A percentile compares a stretch with the other conserved stretches of the same genome.
Evolutionary conservation across 2,888 invertebrate species (phyloP).

Genomic region (Serrognathus titanus): DNA sequence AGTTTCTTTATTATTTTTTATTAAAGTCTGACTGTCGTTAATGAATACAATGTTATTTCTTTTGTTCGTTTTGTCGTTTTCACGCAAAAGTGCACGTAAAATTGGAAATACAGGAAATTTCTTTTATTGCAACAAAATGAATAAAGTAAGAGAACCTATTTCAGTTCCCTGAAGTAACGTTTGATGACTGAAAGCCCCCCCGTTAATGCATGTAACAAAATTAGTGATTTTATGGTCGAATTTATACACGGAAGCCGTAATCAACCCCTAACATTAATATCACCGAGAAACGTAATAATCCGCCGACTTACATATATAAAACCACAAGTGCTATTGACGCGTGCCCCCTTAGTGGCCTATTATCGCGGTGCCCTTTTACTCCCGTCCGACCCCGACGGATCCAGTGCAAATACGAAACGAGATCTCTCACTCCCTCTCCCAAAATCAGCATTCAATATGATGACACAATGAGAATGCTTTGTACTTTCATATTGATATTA

Average conservation of each 20-base stretch:
- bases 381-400: slow-evolving; percentile 12
- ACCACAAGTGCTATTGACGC: slow-evolving; percentile 30
- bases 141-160: too few relatives aligned
- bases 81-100: too few relatives aligned
- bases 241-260: neutral
- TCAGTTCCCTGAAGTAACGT: too few relatives aligned
- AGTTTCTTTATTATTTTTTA: too few relatives aligned
- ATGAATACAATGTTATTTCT: too few relatives aligned
- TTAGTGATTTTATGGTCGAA: too few relatives aligned
- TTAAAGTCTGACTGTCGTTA: too few relatives aligned
- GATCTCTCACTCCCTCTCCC: slow-evolving; percentile 21
- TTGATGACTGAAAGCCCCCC: too few relatives aligned
- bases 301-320: slow-evolving; percentile 1
- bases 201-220: too few relatives aligned
- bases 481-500: slow-evolving; percentile 16
- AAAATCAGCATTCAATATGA: slow-evolving; percentile 26
- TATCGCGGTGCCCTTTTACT: slow-evolving; percentile 26
- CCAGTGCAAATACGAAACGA: slow-evolving; percentile 20
- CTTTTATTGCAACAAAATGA: too few relatives aligned
- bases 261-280: neutral
- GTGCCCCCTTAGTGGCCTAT: slow-evolving; percentile 28
- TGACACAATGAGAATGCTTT: slow-evolving; percentile 13
- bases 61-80: too few relatives aligned
- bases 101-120: too few relatives aligned
- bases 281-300: neutral